Percentiles rank a stretch among this genome's conserved stretches.
Conservation (phyloP, 2,888 invertebrate species). For the Lysandra coridon region DNA sequence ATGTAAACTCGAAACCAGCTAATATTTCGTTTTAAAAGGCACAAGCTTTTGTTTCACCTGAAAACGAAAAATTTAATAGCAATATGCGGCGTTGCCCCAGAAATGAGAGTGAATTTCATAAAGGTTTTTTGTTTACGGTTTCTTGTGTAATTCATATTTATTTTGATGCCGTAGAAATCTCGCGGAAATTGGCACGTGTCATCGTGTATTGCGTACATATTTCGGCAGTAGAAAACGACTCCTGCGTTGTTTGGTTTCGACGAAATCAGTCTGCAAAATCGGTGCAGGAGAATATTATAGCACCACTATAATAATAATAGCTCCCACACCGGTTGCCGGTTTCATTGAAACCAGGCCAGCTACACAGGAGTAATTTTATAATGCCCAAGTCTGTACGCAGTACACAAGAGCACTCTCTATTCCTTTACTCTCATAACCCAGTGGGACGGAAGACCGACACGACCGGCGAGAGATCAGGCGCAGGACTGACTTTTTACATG, state of each 20-base stretch:
- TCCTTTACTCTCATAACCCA: too few relatives aligned
- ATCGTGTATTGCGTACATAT: neutral
- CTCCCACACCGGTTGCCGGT: too few relatives aligned
- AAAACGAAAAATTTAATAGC: conserved; percentile 17
- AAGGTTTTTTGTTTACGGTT: neutral
- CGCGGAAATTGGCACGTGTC: neutral
- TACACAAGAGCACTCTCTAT: too few relatives aligned
- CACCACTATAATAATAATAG: too few relatives aligned
- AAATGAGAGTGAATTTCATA: neutral
- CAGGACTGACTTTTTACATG: too few relatives aligned
- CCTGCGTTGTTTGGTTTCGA: neutral
- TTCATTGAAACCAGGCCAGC: too few relatives aligned
- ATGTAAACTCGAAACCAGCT: conserved; percentile 18
- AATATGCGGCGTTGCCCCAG: neutral
- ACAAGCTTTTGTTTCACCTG: conserved; percentile 21
- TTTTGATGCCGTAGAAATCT: neutral
- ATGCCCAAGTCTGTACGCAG: too few relatives aligned
- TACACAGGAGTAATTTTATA: too few relatives aligned
- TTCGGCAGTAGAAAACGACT: neutral
- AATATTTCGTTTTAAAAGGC: conserved; percentile 22
- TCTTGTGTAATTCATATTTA: neutral
- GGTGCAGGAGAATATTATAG: neutral
- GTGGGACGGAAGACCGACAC: too few relatives aligned
- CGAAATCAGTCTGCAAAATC: neutral
- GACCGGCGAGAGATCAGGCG: too few relatives aligned